phyloP scores from a whole-genome alignment of 2,113 vertebrate genomes.

The Epinephelus lanceolatus region DNA sequence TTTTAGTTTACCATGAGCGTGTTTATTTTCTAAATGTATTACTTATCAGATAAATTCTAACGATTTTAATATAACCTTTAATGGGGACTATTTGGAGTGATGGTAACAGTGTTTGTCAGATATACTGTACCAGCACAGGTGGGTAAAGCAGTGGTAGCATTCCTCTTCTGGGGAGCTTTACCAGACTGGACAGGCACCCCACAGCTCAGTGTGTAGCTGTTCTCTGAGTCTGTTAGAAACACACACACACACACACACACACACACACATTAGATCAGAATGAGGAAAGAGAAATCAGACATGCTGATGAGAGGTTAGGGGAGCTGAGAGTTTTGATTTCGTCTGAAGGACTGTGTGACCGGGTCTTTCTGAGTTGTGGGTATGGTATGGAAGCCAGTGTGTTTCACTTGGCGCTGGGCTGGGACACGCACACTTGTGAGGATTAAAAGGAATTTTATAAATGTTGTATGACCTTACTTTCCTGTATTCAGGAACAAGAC shows the following conservation, averaged over 20 bases:
- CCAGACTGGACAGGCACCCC: constrained; percentile 87
- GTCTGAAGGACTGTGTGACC: constrained; percentile 1
- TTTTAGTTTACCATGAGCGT: not conserved
- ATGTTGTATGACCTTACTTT: constrained; percentile 54
- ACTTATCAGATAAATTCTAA: not conserved
- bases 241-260: constrained; percentile 31
- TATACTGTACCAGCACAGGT: constrained; percentile 87
- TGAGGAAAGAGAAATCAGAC: not conserved
- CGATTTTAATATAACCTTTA: not conserved
- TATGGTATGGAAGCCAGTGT: constrained; percentile 38
- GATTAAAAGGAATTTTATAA: constrained; percentile 47
- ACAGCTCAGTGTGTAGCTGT: constrained; percentile 93
- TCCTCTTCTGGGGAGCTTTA: constrained; percentile 86
- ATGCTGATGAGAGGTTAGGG: not conserved
- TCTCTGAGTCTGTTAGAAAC: constrained; percentile 89
- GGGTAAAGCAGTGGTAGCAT: constrained; percentile 81
- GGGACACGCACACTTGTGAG: constrained; percentile 18
- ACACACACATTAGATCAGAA: not conserved
- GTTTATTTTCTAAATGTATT: not conserved
- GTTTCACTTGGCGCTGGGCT: constrained; percentile 64
- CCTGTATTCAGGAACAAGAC: constrained; percentile 30
- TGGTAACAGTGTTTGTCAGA: not conserved
- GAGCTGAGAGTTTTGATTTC: not conserved
- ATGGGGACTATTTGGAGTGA: not conserved
- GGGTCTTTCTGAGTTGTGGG: not conserved